Evolutionary conservation across 2,888 invertebrate species (phyloP).

Genomic region (Andrena flavipes): DNA sequence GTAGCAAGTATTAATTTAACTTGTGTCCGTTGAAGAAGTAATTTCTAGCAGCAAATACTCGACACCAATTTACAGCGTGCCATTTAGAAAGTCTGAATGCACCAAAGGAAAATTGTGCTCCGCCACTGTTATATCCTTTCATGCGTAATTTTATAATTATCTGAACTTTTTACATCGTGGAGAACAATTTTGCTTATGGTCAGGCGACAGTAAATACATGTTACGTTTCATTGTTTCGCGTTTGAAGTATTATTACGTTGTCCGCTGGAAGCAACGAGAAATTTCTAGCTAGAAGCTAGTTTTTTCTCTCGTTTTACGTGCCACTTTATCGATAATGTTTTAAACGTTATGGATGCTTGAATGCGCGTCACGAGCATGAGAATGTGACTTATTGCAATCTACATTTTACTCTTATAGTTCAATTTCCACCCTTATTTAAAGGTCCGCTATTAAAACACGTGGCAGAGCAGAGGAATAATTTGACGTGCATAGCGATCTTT

Average conservation of each 20-base stretch:
- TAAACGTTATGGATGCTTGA: slow-evolving; percentile 10
- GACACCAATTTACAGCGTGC: background rate
- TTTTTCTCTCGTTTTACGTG: background rate
- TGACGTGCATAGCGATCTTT: background rate
- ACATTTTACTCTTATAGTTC: background rate
- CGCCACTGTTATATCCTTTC: background rate
- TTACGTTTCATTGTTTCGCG: background rate
- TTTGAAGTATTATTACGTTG: slow-evolving; percentile 17
- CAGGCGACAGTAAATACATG: background rate
- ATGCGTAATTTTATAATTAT: background rate
- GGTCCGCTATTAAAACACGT: background rate
- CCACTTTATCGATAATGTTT: slow-evolving; percentile 25
- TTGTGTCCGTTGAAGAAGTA: background rate
- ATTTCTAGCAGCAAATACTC: background rate
- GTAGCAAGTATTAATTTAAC: background rate
- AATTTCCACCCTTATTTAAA: background rate
- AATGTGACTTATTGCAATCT: background rate
- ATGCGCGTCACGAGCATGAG: background rate
- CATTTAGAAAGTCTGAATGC: background rate
- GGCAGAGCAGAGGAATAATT: background rate
- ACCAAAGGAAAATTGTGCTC: background rate
- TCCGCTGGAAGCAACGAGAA: background rate
- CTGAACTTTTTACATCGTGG: background rate
- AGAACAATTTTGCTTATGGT: background rate
- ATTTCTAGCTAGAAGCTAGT: background rate